Conservation (phyloP, 2,797 vertebrate genomes). For the Ptychadena robeensis region DNA sequence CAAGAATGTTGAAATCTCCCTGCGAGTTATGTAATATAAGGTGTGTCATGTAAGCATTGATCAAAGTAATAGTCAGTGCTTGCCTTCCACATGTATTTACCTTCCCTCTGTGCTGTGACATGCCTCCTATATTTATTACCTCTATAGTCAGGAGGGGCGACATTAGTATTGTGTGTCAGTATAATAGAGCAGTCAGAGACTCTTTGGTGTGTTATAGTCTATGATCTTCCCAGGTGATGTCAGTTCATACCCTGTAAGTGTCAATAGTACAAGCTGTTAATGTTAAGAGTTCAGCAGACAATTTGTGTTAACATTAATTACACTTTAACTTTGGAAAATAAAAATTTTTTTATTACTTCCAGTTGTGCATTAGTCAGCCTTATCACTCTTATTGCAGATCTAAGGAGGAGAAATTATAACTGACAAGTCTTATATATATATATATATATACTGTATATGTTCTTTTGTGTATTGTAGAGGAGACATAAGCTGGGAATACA, state of each 20-base stretch:
- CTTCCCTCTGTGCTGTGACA: background rate
- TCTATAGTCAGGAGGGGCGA: background rate
- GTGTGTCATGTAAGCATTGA: background rate
- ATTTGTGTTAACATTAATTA: background rate
- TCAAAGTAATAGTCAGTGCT: background rate
- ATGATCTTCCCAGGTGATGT: slow-evolving; percentile 6
- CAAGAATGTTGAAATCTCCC: background rate
- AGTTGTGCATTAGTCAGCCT: background rate
- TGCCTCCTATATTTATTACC: background rate
- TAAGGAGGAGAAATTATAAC: background rate
- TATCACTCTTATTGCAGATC: no score
- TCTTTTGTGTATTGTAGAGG: no score
- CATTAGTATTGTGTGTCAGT: background rate
- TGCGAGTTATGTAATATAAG: background rate
- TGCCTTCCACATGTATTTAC: background rate
- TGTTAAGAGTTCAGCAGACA: background rate
- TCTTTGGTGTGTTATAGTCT: background rate
- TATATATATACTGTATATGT: no score
- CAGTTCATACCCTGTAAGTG: background rate
- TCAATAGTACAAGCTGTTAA: background rate
- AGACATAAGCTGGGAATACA: no score
- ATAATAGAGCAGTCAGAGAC: background rate
- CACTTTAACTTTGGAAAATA: background rate
- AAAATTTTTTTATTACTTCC: background rate
- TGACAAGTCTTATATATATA: background rate